phyloP scores from a whole-genome alignment of 2,888 invertebrate species.

The Acrobasis repandana region DNA sequence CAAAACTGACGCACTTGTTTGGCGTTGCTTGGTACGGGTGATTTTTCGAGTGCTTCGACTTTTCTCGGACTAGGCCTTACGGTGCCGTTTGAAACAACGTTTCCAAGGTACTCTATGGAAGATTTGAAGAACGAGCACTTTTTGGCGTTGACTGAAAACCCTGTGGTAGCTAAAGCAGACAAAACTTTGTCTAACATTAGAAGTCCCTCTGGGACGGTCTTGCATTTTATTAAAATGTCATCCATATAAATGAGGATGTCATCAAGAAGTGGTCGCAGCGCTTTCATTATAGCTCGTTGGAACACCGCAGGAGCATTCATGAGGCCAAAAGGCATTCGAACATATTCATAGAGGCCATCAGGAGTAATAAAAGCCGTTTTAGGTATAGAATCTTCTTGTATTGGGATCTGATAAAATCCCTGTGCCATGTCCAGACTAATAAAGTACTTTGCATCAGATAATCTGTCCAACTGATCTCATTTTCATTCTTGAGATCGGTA shows the following conservation, averaged over 20 bases:
- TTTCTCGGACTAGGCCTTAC: slow-evolving; percentile 36
- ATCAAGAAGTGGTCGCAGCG: slow-evolving; percentile 4
- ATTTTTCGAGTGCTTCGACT: slow-evolving; percentile 33
- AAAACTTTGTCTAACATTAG: slow-evolving; percentile 28
- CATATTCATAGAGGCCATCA: slow-evolving; percentile 48
- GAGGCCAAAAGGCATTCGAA: slow-evolving; percentile 51
- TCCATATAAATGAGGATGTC: slow-evolving; percentile 27
- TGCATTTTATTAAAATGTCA: slow-evolving; percentile 27
- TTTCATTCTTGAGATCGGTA: neutral
- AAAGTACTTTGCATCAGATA: slow-evolving; percentile 9
- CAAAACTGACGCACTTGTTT: slow-evolving; percentile 36
- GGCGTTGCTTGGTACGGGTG: slow-evolving; percentile 31
- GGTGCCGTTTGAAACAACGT: too few relatives aligned
- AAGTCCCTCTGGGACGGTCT: slow-evolving; percentile 34
- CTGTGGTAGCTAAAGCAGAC: too few relatives aligned
- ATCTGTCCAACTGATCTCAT: too few relatives aligned
- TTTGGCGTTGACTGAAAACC: too few relatives aligned
- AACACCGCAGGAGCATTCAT: too few relatives aligned
- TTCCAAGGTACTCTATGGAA: too few relatives aligned
- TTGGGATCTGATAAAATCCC: too few relatives aligned
- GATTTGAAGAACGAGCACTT: slow-evolving; percentile 36
- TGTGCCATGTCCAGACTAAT: slow-evolving; percentile 20
- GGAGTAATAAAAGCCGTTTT: slow-evolving; percentile 51
- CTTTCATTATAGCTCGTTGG: neutral
- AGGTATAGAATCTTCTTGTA: slow-evolving; percentile 33